These are phyloP conservation scores for Argyresthia albistria DNA, from an alignment of 2,888 invertebrate genomes.

Conservation along the genomic window DNA sequence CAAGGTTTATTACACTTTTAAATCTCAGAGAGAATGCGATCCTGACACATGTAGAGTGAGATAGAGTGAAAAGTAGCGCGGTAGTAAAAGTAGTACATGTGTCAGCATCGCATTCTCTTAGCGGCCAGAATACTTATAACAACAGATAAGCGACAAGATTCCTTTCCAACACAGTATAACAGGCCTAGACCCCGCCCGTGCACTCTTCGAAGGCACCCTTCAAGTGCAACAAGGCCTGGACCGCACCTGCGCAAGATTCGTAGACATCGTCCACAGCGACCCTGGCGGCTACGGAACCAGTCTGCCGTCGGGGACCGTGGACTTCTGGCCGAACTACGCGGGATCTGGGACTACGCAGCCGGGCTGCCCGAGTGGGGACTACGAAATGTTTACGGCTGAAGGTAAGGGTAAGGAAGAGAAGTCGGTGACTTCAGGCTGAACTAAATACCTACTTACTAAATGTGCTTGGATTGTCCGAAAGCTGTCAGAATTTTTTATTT, in stretches of 20 bases:
- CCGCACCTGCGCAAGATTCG: slow-evolving; percentile 67
- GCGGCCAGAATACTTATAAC: no score
- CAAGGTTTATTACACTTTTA: no score
- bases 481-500: no score
- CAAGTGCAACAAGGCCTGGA: slow-evolving; percentile 38
- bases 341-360: slow-evolving; percentile 49
- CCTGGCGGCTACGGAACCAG: slow-evolving; percentile 71
- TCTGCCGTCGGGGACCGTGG: slow-evolving; percentile 59
- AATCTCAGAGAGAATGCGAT: no score
- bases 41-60: no score
- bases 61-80: no score
- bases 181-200: slow-evolving; percentile 72
- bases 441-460: no score
- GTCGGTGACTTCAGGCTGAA: neutral
- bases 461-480: no score
- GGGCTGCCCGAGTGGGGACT: slow-evolving; percentile 61
- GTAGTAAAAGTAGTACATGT: no score
- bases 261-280: slow-evolving; percentile 79
- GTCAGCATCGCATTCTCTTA: no score
- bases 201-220: slow-evolving; percentile 65
- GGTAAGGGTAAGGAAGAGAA: slow-evolving; percentile 21
- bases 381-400: slow-evolving; percentile 38
- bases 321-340: slow-evolving; percentile 74
- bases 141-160: no score
- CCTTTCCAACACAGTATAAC: slow-evolving; percentile 69